These are phyloP conservation scores for Macrobrachium nipponense DNA, from an alignment of 1,140 invertebrate species.

Conservation along the genomic window DNA sequence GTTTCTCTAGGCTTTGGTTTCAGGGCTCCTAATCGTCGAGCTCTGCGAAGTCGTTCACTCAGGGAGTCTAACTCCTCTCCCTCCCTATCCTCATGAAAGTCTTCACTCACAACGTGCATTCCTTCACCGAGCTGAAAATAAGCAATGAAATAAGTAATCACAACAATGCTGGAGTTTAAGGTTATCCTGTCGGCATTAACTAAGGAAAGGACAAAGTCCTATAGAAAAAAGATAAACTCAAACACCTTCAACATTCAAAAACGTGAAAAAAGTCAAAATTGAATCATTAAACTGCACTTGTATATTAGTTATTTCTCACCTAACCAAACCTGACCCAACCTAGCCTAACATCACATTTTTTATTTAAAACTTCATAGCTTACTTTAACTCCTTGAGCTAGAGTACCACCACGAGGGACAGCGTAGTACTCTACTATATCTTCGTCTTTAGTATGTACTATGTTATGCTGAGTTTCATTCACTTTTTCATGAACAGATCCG, in stretches of 20 bases:
- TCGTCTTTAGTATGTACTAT: conserved; percentile 70
- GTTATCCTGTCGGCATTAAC: no score
- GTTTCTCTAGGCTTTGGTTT: conserved; percentile 66
- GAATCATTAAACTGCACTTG: neutral
- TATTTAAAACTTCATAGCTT: neutral
- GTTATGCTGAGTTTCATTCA: conserved; percentile 73
- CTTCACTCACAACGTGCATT: conserved; percentile 66
- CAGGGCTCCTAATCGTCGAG: conserved; percentile 68
- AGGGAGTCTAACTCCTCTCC: conserved; percentile 78
- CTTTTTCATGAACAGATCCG: conserved; percentile 69
- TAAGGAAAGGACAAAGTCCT: neutral
- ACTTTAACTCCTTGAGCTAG: conserved; percentile 67
- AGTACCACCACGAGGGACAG: conserved; percentile 66
- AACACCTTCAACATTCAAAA: neutral
- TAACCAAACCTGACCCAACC: no score
- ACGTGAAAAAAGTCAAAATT: neutral
- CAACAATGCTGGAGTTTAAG: neutral
- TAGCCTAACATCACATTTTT: no score
- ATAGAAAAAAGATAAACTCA: neutral
- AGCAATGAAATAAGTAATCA: neutral
- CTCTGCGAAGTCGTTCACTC: conserved; percentile 78
- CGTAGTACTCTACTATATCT: conserved; percentile 68
- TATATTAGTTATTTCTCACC: no score
- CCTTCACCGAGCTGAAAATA: conserved; percentile 66
- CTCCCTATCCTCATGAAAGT: conserved; percentile 69